Evolutionary conservation across 2,113 vertebrate species (phyloP).

Genomic region (Lipotes vexillifer): DNA sequence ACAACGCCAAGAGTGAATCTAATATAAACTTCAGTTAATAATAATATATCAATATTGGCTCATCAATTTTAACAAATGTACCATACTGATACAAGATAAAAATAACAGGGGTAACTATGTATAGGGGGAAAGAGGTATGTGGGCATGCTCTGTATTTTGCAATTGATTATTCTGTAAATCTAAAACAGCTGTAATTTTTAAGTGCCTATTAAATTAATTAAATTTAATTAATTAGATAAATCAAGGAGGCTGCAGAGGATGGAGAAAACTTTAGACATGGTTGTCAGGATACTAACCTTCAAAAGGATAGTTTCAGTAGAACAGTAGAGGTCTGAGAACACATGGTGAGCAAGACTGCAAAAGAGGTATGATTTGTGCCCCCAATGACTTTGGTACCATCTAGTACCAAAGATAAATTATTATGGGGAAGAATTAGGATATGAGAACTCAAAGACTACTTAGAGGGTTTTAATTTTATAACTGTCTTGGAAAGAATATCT

Average conservation of each 20-base stretch:
- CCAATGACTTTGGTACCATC: background rate
- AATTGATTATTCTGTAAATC: background rate
- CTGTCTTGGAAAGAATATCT: background rate
- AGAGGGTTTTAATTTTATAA: background rate
- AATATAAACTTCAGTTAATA: background rate
- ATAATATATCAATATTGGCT: background rate
- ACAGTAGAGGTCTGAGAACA: background rate
- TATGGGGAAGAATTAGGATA: background rate
- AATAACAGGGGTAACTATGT: background rate
- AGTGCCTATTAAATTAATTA: background rate
- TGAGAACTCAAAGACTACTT: background rate
- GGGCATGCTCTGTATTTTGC: background rate
- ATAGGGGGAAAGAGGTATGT: background rate
- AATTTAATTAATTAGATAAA: background rate
- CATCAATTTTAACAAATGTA: background rate
- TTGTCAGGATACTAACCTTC: background rate
- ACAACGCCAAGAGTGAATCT: background rate
- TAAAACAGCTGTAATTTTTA: background rate
- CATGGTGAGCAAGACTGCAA: background rate
- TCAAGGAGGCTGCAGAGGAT: background rate
- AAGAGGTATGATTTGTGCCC: background rate
- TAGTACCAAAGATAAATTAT: background rate
- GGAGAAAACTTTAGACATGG: background rate
- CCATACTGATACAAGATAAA: background rate
- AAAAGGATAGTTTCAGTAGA: background rate